These are phyloP conservation scores for Orthosia gothica DNA, from an alignment of 2,888 invertebrate species.

Conservation along the genomic window DNA sequence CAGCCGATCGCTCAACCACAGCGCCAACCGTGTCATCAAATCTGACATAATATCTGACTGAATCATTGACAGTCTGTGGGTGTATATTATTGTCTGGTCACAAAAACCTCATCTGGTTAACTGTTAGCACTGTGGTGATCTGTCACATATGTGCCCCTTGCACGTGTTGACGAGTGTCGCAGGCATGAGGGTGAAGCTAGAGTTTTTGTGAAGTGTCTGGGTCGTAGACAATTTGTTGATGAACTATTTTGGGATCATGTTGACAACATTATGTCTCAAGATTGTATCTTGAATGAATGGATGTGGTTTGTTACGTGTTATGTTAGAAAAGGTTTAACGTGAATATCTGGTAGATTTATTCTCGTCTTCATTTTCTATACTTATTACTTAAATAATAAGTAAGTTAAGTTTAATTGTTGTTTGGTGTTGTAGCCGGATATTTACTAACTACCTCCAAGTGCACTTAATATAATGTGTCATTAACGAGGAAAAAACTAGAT, in stretches of 20 bases:
- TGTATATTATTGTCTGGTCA: slow-evolving; percentile 17
- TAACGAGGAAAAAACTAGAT: too few species aligned
- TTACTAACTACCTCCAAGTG: too few species aligned
- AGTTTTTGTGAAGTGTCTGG: slow-evolving; percentile 25
- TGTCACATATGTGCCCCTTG: slow-evolving; percentile 46
- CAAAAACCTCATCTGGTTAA: slow-evolving; percentile 52
- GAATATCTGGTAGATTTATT: too few species aligned
- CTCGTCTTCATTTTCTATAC: too few species aligned
- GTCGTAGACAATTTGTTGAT: not conserved
- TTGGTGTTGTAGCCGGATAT: too few species aligned
- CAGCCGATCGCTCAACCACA: too few species aligned
- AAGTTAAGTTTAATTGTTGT: too few species aligned
- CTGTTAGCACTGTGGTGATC: slow-evolving; percentile 33
- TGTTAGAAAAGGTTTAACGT: too few species aligned
- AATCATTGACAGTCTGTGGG: not conserved
- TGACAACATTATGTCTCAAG: not conserved
- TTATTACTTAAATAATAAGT: too few species aligned
- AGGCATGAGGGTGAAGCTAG: slow-evolving; percentile 7
- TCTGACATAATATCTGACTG: too few species aligned
- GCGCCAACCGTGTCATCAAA: too few species aligned
- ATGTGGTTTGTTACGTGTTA: not conserved
- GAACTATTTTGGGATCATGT: not conserved
- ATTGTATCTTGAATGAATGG: not conserved
- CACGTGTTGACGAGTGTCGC: slow-evolving; percentile 47
- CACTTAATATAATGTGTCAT: too few species aligned